Conservation (phyloP, 2,888 invertebrate genomes). For the Sesamia inferens region DNA sequence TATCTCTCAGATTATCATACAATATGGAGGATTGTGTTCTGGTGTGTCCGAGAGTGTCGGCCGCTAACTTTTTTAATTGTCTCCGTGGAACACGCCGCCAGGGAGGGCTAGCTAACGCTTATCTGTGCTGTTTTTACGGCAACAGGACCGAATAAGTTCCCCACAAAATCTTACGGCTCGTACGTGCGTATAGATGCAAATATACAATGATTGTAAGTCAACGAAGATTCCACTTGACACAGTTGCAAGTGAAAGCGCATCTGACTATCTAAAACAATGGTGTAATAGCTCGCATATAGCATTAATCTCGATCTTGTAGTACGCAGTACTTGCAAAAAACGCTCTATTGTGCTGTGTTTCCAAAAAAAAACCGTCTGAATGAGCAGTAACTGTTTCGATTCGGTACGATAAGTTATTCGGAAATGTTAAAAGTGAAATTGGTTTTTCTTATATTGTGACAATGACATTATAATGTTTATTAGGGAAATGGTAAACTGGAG, state of each 20-base stretch:
- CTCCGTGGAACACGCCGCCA: slow-evolving; percentile 42
- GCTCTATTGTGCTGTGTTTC: too few relatives aligned
- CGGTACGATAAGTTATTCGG: slow-evolving; percentile 5
- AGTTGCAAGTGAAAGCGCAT: slow-evolving; percentile 68
- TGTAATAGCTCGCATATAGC: slow-evolving; percentile 45
- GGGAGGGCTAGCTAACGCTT: slow-evolving; percentile 43
- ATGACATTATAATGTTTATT: not conserved
- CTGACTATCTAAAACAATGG: slow-evolving; percentile 70
- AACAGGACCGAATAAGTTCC: slow-evolving; percentile 5
- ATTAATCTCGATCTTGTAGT: slow-evolving; percentile 45
- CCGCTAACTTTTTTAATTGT: slow-evolving; percentile 63
- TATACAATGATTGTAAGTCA: slow-evolving; percentile 45
- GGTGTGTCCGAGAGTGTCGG: slow-evolving; percentile 44
- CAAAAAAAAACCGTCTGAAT: too few relatives aligned
- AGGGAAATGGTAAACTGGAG: not conserved
- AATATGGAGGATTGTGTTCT: slow-evolving; percentile 62
- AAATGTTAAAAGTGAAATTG: slow-evolving; percentile 6
- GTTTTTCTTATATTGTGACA: not conserved
- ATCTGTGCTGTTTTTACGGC: slow-evolving; percentile 46
- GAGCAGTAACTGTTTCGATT: slow-evolving; percentile 10
- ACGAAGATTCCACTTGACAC: slow-evolving; percentile 57
- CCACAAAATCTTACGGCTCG: slow-evolving; percentile 24
- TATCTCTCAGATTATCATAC: slow-evolving; percentile 68
- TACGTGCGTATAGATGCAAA: slow-evolving; percentile 19
- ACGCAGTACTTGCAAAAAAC: slow-evolving; percentile 23